phyloP scores from a whole-genome alignment of 2,797 vertebrate genomes.

The Myioborus melanocephalus region DNA sequence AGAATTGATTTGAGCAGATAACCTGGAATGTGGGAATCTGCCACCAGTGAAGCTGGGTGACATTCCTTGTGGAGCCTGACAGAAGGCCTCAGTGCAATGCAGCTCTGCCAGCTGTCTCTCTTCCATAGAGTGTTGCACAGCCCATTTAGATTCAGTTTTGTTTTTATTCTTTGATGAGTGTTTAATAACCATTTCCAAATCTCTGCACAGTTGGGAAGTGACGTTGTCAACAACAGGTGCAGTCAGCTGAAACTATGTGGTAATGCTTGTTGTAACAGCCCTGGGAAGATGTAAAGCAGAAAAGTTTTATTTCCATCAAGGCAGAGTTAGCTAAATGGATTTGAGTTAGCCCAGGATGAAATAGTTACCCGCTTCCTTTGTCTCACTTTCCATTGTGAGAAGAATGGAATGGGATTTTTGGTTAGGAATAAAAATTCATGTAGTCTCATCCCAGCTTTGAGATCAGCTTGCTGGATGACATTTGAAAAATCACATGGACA shows the following conservation, averaged over 20 bases:
- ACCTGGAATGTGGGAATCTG: background rate
- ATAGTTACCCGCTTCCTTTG: background rate
- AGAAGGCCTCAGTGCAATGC: background rate
- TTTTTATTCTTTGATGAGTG: slow-evolving; percentile 67
- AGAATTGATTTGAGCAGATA: background rate
- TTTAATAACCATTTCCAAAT: slow-evolving; percentile 65
- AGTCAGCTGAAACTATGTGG: slow-evolving; percentile 46
- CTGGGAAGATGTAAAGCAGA: background rate
- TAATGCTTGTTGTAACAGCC: slow-evolving; percentile 11
- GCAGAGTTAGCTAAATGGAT: background rate
- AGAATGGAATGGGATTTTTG: background rate
- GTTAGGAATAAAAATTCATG: background rate
- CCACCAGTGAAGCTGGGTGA: background rate
- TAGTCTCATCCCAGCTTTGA: background rate
- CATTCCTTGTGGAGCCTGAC: slow-evolving; percentile 26
- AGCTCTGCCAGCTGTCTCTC: slow-evolving; percentile 60
- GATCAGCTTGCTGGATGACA: background rate
- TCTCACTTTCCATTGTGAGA: background rate
- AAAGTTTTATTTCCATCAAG: slow-evolving; percentile 23
- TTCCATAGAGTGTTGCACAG: slow-evolving; percentile 7
- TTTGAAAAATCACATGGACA: background rate
- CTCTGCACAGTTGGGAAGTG: slow-evolving; percentile 59
- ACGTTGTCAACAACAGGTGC: slow-evolving; percentile 64
- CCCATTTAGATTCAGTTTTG: slow-evolving; percentile 62
- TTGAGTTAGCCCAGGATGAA: background rate